phyloP scores from a whole-genome alignment of 2,113 vertebrate genomes.

The Epinephelus moara region DNA sequence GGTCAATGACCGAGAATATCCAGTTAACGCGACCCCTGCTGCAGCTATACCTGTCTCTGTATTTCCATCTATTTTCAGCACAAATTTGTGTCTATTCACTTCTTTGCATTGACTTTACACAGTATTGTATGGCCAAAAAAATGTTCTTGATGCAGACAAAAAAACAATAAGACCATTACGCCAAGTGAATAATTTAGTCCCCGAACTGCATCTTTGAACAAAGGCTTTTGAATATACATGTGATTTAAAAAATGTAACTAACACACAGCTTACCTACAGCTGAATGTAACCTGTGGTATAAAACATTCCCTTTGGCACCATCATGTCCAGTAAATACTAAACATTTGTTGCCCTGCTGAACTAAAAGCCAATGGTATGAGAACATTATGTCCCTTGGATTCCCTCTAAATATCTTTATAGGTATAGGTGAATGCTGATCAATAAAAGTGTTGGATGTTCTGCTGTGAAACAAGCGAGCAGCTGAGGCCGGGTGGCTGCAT shows the following conservation, averaged over 20 bases:
- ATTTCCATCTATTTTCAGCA: too few relatives aligned
- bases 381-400: neutral
- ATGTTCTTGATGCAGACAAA: neutral
- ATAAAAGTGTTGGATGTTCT: slow-evolving; percentile 15
- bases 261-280: neutral
- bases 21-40: too few relatives aligned
- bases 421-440: slow-evolving; percentile 39
- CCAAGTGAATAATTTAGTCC: neutral
- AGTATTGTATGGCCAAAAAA: too few relatives aligned
- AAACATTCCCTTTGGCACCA: neutral
- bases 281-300: neutral
- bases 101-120: too few relatives aligned
- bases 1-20: too few relatives aligned
- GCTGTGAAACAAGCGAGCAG: slow-evolving; percentile 31
- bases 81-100: too few relatives aligned
- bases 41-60: too few relatives aligned
- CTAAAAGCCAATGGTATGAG: neutral
- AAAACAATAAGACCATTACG: neutral
- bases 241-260: neutral
- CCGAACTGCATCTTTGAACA: neutral
- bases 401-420: slow-evolving; percentile 11
- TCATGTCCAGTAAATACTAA: slow-evolving; percentile 3
- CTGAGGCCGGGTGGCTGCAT: slow-evolving; percentile 37
- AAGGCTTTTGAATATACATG: neutral
- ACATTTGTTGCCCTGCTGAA: slow-evolving; percentile 20